Conservation (phyloP, 2,797 vertebrate genomes). For the Phataginus tetradactyla region DNA sequence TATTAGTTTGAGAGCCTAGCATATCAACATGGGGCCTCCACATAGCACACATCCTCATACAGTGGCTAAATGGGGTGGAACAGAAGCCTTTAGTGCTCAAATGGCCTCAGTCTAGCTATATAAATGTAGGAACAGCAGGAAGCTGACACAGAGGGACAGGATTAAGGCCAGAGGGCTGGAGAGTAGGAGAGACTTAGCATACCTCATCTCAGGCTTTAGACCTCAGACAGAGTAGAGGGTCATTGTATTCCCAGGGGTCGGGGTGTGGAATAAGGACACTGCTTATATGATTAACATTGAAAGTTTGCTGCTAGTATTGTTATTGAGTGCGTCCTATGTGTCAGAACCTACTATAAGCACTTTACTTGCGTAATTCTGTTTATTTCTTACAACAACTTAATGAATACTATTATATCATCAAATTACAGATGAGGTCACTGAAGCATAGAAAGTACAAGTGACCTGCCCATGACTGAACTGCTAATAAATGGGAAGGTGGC, state of each 20-base stretch:
- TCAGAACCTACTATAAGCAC: background rate
- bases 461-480: background rate
- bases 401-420: background rate
- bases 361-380: background rate
- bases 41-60: background rate
- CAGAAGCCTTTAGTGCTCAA: background rate
- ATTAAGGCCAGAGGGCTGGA: background rate
- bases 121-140: background rate
- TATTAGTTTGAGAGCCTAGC: constrained; percentile 6
- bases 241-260: background rate
- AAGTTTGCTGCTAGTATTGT: background rate
- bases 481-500: background rate
- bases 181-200: background rate
- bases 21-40: background rate
- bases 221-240: background rate
- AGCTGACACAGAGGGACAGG: background rate
- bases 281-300: background rate
- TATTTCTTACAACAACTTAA: background rate
- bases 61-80: background rate
- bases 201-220: background rate
- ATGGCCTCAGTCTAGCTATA: background rate
- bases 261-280: background rate
- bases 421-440: background rate
- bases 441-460: background rate
- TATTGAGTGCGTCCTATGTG: background rate